phyloP scores from a whole-genome alignment of 1,140 invertebrate species.

The Maniola jurtina region DNA sequence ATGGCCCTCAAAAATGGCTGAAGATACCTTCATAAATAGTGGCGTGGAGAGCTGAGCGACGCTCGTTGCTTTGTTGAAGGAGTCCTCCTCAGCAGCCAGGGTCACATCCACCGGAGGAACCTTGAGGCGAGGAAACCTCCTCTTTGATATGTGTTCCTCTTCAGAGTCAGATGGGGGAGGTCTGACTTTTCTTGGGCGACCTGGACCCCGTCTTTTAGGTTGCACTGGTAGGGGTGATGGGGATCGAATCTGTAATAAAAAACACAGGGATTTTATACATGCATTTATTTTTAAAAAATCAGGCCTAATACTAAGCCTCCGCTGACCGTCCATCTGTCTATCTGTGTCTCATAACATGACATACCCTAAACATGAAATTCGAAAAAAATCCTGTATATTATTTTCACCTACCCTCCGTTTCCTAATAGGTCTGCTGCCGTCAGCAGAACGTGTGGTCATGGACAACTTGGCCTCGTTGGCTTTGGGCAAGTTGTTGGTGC shows the following conservation, averaged over 20 bases:
- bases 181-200: constrained; percentile 65
- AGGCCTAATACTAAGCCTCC: too few relatives aligned
- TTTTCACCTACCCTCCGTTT: constrained; percentile 52
- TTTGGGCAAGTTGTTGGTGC: constrained; percentile 14
- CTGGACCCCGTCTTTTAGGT: constrained; percentile 58
- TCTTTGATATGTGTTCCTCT: constrained; percentile 45
- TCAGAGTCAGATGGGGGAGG: constrained; percentile 63
- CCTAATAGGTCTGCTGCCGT: constrained; percentile 60
- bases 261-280: too few relatives aligned
- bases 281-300: too few relatives aligned
- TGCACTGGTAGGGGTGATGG: constrained; percentile 53
- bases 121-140: constrained; percentile 46
- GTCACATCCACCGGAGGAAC: constrained; percentile 36
- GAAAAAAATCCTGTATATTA: too few relatives aligned
- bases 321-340: too few relatives aligned
- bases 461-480: constrained; percentile 51
- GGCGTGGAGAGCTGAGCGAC: constrained; percentile 57
- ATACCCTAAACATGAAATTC: too few relatives aligned
- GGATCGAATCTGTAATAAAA: constrained; percentile 55
- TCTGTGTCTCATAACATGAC: too few relatives aligned
- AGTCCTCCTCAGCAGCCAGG: constrained; percentile 45
- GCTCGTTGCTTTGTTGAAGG: constrained; percentile 50
- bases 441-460: constrained; percentile 64
- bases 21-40: constrained; percentile 60
- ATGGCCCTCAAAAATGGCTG: too few relatives aligned